Evolutionary conservation across 1,140 invertebrate species (phyloP), one percentile per base, ranked within the genome.

Genomic region (Asbolus verrucosus): DNA sequence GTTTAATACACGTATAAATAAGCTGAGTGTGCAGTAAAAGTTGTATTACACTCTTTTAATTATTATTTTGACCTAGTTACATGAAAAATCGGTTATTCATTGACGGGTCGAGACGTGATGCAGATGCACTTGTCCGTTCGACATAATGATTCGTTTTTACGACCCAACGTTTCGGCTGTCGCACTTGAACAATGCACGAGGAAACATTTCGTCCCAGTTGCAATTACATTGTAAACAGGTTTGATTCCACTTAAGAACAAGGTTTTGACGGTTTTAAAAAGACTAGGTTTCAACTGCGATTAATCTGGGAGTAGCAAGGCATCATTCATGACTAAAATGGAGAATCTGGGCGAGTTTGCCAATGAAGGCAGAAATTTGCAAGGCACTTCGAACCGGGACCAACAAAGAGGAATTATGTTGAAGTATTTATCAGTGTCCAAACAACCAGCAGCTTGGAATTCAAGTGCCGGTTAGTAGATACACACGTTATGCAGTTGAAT

Each of bases 401-500:
- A 65, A 70, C 68, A 73, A 73, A 73, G 54, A 67, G 59, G 69
- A 73, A 68, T 73, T 75, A 75, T 71, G 69, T 70, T 46, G 38
- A 71, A 60, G 62, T 67, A 73, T 75, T 75, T 73, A 65, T 75
- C 72, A 75, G 41, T 62, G 72, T 73, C 72, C 36, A 33, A 67
- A 63, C 38, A 65, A 69, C 69, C 36, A 46, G 38, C 54, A 41
- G 54, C 54, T 39, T 62, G 71, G 73, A 75, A 75, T 75, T 68
- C 43, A 67, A 73, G 67, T 71, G 69, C 70, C 71, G 61, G 73
- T 73, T 75, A 73, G 73, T 70, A 71, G 69, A 75, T 75, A 71
- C 74, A 73, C 72, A 75, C 72, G 74, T 73, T 75, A 61, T 71
- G 65, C 69, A 71, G 65, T 61, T 75, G 74, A 75, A 75, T 73